Evolutionary conservation across 2,888 invertebrate genomes (phyloP), one percentile per base, ranked within the genome.

Genomic region (Sinelater perroti): DNA sequence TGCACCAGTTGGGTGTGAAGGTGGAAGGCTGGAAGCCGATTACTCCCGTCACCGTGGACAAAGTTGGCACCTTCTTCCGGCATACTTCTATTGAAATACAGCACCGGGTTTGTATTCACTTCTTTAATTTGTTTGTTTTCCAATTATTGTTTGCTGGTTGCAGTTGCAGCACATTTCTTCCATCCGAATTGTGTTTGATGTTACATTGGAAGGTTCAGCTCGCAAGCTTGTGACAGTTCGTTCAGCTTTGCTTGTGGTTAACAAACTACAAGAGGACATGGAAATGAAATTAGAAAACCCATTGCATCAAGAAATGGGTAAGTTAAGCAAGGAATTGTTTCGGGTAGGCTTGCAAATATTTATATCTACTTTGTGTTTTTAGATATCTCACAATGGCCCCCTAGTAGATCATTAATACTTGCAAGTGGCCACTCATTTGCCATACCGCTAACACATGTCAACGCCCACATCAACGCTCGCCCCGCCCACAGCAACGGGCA

Each of bases 41-140:
- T 45, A 87, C 89, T 65, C 95, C 97, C 1, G 91, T 99, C 10
- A 93, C 95, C 5, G 93, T 99, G 0, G 98, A 99, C 79, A 89
- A 93, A 76, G 97, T 97, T 14, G 98, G 98, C 1, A 87, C 92
- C 33, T 98, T 91, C 81, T 98, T 97, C 75, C 80, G 93, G n/a
- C 85, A 87, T 61, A 85, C 87, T 0, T 77, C 73, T 21, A 77
- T 81, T 5, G 78, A 80, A 59, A 64, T 74, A 36, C 71, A 75
- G 57, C 66, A 67, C 60, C 67, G 72, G 49, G 75, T 75, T 67
- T 66, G 70, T 66, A 45, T 35, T 14, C 4, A 30, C n/a, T 30
- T 28, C 16, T 31, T 31, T 31, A 31, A 31, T 24, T n/a, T n/a
- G n/a, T n/a, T n/a, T n/a, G n/a, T n/a, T n/a, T n/a, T n/a, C n/a